Base-by-base conservation (phyloP, 2,888 invertebrate genomes). In the Nebria salina region DNA sequence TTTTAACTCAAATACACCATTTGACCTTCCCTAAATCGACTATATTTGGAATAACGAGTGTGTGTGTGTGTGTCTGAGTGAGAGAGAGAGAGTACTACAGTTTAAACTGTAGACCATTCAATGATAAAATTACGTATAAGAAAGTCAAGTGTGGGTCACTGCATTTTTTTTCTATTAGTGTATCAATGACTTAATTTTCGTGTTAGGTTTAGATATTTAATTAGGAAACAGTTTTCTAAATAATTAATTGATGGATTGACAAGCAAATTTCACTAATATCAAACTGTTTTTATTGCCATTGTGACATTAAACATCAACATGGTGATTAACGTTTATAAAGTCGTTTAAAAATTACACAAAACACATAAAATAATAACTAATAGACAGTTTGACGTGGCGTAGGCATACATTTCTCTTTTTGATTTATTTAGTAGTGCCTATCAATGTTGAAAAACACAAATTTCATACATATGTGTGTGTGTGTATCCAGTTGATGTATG, bases 401-500 rank as follows among this genome's bases (percentile, higher is more conserved):
- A 8, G 54, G 54, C 13, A 54, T 1, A 54, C 8, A 7, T 11
- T 13, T 54, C 54, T 54, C 54, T 54, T 54, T 54, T 54, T 4
- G 7, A 54, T 54, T 54, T 54, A 54, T 54, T 20, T 11, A 54
- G 13, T 54, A 54, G 8, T 6, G 20, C 20, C 20, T 20, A 54
- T 54, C 54, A 54, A 8, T 54, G 4, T 54, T 54, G 54, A 54
- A 20, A 20, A 20, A 20, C 20, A 20, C 20, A 20, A 20, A 20
- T 20, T 20, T 54, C 54, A 54, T 11, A 4, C 34, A 2, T 34
- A 34, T 34, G 7, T 73, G 78, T 65, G 41, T 72, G 78, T 78
- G 72, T 74, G 68, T 66, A 75, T n/a, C 66, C 20, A 9, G 75
- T 74, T 79, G 79, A 79, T 79, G 66, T 79, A 34, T 34, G 34